Evolutionary conservation across 2,888 invertebrate species (phyloP).

Genomic region (Mellilla xanthometata): DNA sequence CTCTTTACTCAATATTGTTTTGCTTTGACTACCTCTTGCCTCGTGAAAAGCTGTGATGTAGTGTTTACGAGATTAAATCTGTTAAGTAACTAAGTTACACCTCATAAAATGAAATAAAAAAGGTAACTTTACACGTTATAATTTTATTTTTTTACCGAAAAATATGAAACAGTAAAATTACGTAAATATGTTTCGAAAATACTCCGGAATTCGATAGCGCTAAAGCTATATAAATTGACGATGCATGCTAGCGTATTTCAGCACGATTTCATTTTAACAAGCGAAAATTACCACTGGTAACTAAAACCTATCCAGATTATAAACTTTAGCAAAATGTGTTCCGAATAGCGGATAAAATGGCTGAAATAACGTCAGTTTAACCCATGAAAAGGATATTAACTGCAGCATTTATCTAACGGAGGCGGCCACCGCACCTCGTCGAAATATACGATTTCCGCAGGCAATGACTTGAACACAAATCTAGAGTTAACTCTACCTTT

Average conservation of each 20-base stretch:
- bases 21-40: no score
- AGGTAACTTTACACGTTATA: no score
- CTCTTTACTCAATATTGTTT: no score
- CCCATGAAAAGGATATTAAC: slow-evolving; percentile 48
- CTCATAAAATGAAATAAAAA: no score
- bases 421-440: slow-evolving; percentile 41
- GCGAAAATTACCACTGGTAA: slow-evolving; percentile 6
- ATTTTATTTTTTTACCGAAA: no score
- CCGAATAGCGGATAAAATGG: slow-evolving; percentile 35
- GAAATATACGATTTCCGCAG: slow-evolving; percentile 46
- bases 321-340: slow-evolving; percentile 26
- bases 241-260: neutral
- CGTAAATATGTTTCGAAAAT: neutral
- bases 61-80: no score
- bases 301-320: slow-evolving; percentile 12
- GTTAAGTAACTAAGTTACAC: no score
- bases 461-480: slow-evolving; percentile 45
- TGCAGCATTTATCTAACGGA: slow-evolving; percentile 46
- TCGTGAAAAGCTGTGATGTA: no score
- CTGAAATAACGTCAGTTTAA: slow-evolving; percentile 44
- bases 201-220: neutral
- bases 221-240: no score
- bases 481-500: slow-evolving; percentile 26
- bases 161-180: no score
- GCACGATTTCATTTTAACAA: slow-evolving; percentile 1